Evolutionary conservation across 1,140 invertebrate species (phyloP).

Genomic region (Cataglyphis hispanica): DNA sequence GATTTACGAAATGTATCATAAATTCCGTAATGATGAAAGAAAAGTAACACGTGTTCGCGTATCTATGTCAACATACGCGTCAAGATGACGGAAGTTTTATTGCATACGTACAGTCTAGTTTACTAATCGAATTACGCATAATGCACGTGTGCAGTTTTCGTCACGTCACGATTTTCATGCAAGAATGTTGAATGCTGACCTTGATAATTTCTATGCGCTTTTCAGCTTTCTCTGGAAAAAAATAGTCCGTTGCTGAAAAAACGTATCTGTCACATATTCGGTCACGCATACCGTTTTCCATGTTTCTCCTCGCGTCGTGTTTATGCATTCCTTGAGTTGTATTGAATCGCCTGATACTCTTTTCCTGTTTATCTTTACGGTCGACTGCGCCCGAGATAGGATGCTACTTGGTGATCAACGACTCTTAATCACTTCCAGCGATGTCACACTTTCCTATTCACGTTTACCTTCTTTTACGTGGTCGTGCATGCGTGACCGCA

Average conservation of each 20-base stretch:
- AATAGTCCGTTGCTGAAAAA: constrained; percentile 47
- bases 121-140: constrained; percentile 6
- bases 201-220: constrained; percentile 37
- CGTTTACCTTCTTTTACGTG: constrained; percentile 29
- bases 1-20: constrained; percentile 4
- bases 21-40: not conserved
- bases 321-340: not conserved
- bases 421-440: constrained; percentile 74
- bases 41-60: not conserved
- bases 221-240: constrained; percentile 11
- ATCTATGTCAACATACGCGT: not conserved
- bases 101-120: not conserved
- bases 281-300: constrained; percentile 59
- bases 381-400: constrained; percentile 25
- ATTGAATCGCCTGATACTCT: constrained; percentile 34
- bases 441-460: constrained; percentile 68
- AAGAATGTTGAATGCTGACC: constrained; percentile 31
- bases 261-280: constrained; percentile 57
- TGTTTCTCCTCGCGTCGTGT: constrained; percentile 14
- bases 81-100: constrained; percentile 4
- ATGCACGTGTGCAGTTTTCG: not conserved
- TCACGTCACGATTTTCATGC: constrained; percentile 52
- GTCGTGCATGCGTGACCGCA: constrained; percentile 45
- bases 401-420: constrained; percentile 11
- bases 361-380: constrained; percentile 57